These are phyloP conservation scores for Pseudorectes ferrugineus DNA, from an alignment of 2,113 vertebrate species.

Conservation along the genomic window DNA sequence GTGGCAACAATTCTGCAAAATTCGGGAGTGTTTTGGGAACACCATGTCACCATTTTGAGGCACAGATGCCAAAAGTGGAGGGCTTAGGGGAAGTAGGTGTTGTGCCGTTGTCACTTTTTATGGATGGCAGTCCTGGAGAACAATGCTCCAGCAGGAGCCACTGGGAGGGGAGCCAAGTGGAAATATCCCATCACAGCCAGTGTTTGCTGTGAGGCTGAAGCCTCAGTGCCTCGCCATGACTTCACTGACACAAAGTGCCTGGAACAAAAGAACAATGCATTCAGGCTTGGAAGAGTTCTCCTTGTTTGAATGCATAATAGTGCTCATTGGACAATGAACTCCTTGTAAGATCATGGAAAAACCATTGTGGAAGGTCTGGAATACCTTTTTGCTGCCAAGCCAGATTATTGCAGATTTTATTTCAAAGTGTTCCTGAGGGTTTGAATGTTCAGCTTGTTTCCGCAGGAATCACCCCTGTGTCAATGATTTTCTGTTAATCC, in stretches of 20 bases:
- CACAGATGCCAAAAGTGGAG: not conserved
- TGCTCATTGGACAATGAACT: conserved; percentile 24
- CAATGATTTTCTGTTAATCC: not conserved
- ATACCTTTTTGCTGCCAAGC: not conserved
- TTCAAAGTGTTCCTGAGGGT: not conserved
- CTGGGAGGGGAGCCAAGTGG: conserved; percentile 36
- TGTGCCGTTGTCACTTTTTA: not conserved
- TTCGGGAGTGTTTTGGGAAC: not conserved
- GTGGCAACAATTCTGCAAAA: not conserved
- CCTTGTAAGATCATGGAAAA: conserved; percentile 61
- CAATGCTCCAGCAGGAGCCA: conserved; percentile 45
- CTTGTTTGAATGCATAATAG: conserved; percentile 29
- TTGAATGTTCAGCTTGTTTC: not conserved
- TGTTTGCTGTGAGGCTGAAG: conserved; percentile 52
- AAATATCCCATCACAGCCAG: conserved; percentile 31
- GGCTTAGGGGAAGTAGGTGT: conserved; percentile 7
- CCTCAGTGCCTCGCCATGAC: conserved; percentile 49
- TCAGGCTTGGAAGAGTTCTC: conserved; percentile 37
- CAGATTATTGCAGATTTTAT: not conserved
- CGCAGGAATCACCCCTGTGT: not conserved
- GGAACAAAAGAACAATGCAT: conserved; percentile 58
- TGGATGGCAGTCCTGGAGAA: not conserved
- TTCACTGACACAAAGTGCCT: conserved; percentile 50
- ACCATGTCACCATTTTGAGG: not conserved
- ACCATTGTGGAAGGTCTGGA: not conserved